A percentile compares a stretch with the other conserved stretches of the same genome.
These are phyloP conservation scores for Scomber japonicus DNA, from an alignment of 2,113 vertebrate species.

Conservation along the genomic window DNA sequence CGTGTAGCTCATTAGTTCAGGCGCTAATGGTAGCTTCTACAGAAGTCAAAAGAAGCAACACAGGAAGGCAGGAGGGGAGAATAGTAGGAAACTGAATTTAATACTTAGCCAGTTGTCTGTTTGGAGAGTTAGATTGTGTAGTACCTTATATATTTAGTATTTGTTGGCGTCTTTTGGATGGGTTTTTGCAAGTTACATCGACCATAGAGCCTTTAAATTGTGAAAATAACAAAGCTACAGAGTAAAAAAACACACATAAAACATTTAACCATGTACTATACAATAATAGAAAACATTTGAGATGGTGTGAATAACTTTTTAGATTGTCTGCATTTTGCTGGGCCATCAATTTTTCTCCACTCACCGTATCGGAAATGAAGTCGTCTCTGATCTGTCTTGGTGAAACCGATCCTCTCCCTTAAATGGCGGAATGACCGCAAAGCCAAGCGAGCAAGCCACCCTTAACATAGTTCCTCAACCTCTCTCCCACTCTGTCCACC, in stretches of 20 bases:
- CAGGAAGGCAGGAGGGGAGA: not conserved
- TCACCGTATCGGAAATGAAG: slow-evolving; percentile 38
- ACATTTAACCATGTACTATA: not conserved
- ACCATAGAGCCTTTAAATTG: not conserved
- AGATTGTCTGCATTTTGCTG: slow-evolving; percentile 34
- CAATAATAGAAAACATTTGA: slow-evolving; percentile 24
- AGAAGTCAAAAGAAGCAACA: slow-evolving; percentile 3
- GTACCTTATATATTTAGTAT: not conserved
- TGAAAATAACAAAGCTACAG: not conserved
- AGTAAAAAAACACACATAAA: not conserved
- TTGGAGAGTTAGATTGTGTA: no score
- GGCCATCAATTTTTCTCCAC: slow-evolving; percentile 52
- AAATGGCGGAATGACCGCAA: slow-evolving; percentile 47
- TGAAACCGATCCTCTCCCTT: slow-evolving; percentile 62
- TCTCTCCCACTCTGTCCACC: slow-evolving; percentile 27
- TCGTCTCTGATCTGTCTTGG: slow-evolving; percentile 29
- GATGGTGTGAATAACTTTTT: slow-evolving; percentile 25
- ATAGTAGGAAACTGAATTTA: not conserved
- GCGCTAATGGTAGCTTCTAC: slow-evolving; percentile 7
- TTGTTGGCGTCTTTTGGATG: not conserved
- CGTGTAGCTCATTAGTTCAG: slow-evolving; percentile 41
- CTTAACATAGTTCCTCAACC: slow-evolving; percentile 20
- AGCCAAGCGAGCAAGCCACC: slow-evolving; percentile 35
- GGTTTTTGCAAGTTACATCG: not conserved
- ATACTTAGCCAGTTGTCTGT: no score